phyloP scores from a whole-genome alignment of 2,797 vertebrate species.

The Clamator glandarius region DNA sequence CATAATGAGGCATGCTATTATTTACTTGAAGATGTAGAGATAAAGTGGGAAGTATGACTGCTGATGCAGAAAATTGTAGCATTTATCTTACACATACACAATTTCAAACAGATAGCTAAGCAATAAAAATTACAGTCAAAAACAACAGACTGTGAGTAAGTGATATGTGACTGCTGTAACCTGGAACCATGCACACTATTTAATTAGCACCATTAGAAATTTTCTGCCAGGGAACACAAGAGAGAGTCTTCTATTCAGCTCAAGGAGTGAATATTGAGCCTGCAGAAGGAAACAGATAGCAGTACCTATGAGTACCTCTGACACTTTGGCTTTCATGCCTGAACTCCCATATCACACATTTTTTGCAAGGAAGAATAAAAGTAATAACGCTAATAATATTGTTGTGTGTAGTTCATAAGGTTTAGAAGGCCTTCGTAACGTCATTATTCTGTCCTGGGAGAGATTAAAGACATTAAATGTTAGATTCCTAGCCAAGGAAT shows the following conservation, averaged over 20 bases:
- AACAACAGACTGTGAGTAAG: constrained; percentile 20
- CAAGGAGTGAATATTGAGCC: not conserved
- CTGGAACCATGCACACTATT: constrained; percentile 3
- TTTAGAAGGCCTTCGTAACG: constrained; percentile 34
- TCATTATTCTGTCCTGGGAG: constrained; percentile 24
- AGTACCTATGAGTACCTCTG: not conserved
- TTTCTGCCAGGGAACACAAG: constrained; percentile 4
- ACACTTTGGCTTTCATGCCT: not conserved
- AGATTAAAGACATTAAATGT: constrained; percentile 43
- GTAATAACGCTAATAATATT: constrained; percentile 38
- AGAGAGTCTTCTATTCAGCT: not conserved
- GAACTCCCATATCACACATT: constrained; percentile 21
- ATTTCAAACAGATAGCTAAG: constrained; percentile 24
- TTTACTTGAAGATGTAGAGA: not conserved
- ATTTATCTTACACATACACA: not conserved
- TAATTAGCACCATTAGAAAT: constrained; percentile 25
- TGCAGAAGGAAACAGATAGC: not conserved
- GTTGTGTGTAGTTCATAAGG: constrained; percentile 17
- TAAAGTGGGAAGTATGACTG: not conserved
- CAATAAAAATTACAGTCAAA: constrained; percentile 2
- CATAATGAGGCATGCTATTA: not conserved
- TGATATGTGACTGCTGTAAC: not conserved
- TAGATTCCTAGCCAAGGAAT: constrained; percentile 14
- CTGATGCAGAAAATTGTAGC: not conserved
- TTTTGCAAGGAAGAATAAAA: constrained; percentile 41